Evolutionary conservation across 2,888 invertebrate species (phyloP).

Genomic region (Pterostichus niger): DNA sequence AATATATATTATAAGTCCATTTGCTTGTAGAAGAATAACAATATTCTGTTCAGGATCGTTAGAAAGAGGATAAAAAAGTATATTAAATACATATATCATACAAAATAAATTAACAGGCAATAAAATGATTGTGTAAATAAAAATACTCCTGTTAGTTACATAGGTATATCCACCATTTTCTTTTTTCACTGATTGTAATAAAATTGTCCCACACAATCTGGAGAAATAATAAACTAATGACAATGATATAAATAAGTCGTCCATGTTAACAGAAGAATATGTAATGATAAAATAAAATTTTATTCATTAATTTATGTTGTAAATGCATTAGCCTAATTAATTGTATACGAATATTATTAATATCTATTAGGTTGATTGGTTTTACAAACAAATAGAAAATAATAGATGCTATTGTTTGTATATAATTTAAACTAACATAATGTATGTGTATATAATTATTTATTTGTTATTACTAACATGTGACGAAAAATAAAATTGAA

Average conservation of each 20-base stretch:
- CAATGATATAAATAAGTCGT: constrained; percentile 11
- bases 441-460: too few species aligned
- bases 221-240: constrained; percentile 4
- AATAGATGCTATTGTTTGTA: too few species aligned
- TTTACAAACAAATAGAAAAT: too few species aligned
- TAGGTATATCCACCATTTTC: neutral
- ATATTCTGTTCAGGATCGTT: neutral
- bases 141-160: neutral
- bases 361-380: too few species aligned
- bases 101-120: neutral
- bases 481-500: constrained; percentile 25
- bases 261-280: neutral
- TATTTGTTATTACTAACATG: too few species aligned
- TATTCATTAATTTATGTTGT: neutral
- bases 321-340: constrained; percentile 2
- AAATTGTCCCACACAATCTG: neutral
- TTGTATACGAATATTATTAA: neutral
- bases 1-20: neutral
- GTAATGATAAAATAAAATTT: neutral
- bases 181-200: neutral
- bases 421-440: too few species aligned
- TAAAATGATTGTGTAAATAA: neutral
- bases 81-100: neutral
- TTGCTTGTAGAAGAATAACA: neutral
- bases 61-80: neutral